phyloP scores from a whole-genome alignment of 2,113 vertebrate species.

The Oceanodroma tethys region DNA sequence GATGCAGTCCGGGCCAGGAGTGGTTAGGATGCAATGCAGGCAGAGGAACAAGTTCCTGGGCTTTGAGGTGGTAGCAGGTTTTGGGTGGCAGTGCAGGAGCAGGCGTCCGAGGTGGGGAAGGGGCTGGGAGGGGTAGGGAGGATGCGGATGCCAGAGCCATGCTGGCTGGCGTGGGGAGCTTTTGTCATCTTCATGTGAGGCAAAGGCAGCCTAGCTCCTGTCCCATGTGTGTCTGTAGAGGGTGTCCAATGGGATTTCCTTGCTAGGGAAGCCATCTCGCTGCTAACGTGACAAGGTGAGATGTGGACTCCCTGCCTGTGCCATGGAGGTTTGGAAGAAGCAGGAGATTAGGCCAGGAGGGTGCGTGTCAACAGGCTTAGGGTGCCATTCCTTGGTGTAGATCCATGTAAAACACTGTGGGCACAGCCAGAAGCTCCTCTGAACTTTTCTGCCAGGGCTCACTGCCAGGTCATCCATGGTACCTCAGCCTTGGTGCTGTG shows the following conservation, averaged over 20 bases:
- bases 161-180: background rate
- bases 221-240: background rate
- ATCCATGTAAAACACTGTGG: background rate
- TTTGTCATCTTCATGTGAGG: background rate
- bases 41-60: background rate
- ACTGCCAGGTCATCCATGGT: background rate
- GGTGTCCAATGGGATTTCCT: background rate
- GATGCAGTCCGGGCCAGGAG: background rate
- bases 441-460: background rate
- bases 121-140: background rate
- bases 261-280: background rate
- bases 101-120: accelerated
- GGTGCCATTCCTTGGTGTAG: background rate
- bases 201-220: background rate
- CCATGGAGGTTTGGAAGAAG: background rate
- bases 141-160: background rate
- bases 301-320: background rate
- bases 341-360: background rate
- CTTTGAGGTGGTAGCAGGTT: background rate
- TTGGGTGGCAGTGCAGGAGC: background rate
- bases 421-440: background rate
- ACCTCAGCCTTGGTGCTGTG: background rate
- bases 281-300: background rate
- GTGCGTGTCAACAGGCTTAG: accelerated
- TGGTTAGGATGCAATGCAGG: background rate